Evolutionary conservation across 2,797 vertebrate species (phyloP).

Genomic region (Pseudotriccus pelzelni): DNA sequence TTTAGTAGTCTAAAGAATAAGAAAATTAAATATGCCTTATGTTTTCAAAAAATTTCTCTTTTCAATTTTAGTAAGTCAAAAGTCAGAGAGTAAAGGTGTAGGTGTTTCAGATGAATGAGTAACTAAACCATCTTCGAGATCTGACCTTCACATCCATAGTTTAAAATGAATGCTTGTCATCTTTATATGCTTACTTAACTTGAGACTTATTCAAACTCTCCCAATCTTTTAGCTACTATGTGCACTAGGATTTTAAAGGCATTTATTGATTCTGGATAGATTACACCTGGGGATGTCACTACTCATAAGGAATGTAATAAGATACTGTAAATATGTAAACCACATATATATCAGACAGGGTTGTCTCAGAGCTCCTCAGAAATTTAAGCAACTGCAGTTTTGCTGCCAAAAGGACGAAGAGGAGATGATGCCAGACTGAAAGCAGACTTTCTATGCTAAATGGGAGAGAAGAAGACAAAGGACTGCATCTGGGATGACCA

Average conservation of each 20-base stretch:
- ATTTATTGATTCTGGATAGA: conserved; percentile 27
- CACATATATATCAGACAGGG: background rate
- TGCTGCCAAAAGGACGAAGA: background rate
- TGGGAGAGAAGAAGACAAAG: background rate
- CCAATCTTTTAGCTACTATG: background rate
- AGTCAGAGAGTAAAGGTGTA: background rate
- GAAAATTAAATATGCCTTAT: background rate
- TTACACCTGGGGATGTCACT: conserved; percentile 28
- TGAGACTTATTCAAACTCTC: background rate
- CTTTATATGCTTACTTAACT: background rate
- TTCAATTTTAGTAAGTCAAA: conserved; percentile 15
- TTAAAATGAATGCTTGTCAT: background rate
- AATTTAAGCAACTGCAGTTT: background rate
- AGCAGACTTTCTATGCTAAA: background rate
- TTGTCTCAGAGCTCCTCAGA: background rate
- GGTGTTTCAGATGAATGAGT: background rate
- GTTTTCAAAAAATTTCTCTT: background rate
- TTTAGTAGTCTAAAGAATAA: background rate
- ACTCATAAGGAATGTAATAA: background rate
- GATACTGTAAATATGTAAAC: conserved; percentile 34
- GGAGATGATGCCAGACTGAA: background rate
- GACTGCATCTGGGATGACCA: background rate
- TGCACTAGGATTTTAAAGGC: conserved; percentile 12
- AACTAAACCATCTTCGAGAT: background rate
- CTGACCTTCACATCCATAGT: background rate